Evolutionary conservation across 37 sponge, comb jelly and placozoan genomes (phyloP), one percentile per base, ranked within the genome.

Genomic region (Geodia barretti): DNA sequence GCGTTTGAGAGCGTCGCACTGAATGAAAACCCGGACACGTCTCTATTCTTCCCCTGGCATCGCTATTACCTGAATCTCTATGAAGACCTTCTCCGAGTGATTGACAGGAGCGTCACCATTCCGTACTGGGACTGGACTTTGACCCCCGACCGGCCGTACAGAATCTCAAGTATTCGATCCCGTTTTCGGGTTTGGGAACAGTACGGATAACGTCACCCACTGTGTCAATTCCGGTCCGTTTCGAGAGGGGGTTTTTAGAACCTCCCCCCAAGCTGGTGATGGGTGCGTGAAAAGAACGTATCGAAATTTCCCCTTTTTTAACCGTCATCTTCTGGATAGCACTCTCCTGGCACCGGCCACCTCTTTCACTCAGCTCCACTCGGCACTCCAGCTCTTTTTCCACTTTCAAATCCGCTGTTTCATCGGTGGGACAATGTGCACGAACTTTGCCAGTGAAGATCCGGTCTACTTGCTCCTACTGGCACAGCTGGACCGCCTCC

Each of bases 121-220:
- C 93, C 93, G 20, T 88, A 65, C 70, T 92, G 93, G 93, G 93
- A 92, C 69, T 92, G 89, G 89, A 84, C 85, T 31, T 29, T 58
- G 11, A 9, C 60, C 19, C 76, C 78, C 23, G 68, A 29, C 24
- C 71, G 29, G 4, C 89, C 86, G 36, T 88, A 85, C 58, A 38
- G 26, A 0, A n/a, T 38, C 65, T 1, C 62, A 78, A 21, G 85
- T 88, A 20, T 92, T 92, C 42, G 81, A 84, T 79, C 62, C 80
- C 35, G 54, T 21, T 2, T 25, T n/a, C 25, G 89, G 93, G 17
- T 92, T 92, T 78, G 93, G 93, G 26, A 47, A 81, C 41, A 73
- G 82, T 4, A 20, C 79, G 25, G 65, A 82, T 71, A 60, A 40
- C 23, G 41, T 7, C 21, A 72, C 60, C 26, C 43, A 41, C 23